Conservation (phyloP, 64 coral and sea anemone species). For the Porites lutea region DNA sequence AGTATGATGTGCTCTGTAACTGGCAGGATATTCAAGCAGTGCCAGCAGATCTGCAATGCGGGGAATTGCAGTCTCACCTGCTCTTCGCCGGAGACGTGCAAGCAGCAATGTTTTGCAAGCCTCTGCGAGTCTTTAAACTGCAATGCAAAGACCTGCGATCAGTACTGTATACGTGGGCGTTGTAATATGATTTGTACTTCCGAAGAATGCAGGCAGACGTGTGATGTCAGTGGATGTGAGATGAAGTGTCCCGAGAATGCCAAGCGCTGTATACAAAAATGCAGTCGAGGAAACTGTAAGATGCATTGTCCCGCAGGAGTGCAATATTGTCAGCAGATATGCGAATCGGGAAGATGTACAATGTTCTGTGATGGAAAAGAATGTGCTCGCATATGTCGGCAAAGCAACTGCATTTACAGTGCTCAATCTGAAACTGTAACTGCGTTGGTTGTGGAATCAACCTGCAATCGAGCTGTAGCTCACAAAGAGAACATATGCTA, state of each 20-base stretch:
- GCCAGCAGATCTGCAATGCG: conserved; percentile 76
- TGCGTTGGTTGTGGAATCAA: neutral
- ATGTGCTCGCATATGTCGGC: conserved; percentile 65
- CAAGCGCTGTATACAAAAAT: conserved; percentile 80
- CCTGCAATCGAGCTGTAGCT: conserved; percentile 51
- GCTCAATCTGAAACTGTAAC: neutral
- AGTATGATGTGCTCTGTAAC: conserved; percentile 29
- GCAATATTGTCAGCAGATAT: conserved; percentile 75
- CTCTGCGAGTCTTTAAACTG: conserved; percentile 66
- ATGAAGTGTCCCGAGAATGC: conserved; percentile 72
- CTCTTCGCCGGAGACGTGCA: conserved; percentile 46
- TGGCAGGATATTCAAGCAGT: conserved; percentile 36
- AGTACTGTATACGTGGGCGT: conserved; percentile 72
- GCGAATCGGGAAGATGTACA: conserved; percentile 65
- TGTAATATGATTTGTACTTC: conserved; percentile 82
- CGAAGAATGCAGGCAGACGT: conserved; percentile 71
- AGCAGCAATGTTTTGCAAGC: conserved; percentile 75
- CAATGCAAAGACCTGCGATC: conserved; percentile 72
- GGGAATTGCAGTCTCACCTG: conserved; percentile 76
- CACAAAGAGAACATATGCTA: conserved; percentile 29
- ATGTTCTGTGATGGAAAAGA: conserved; percentile 77
- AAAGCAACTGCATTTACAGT: conserved; percentile 50
- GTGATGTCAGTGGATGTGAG: conserved; percentile 71
- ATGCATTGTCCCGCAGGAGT: conserved; percentile 75
- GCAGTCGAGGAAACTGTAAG: conserved; percentile 72